phyloP scores from a whole-genome alignment of 2,797 vertebrate species.

The Rhabdophis nuchalis region DNA sequence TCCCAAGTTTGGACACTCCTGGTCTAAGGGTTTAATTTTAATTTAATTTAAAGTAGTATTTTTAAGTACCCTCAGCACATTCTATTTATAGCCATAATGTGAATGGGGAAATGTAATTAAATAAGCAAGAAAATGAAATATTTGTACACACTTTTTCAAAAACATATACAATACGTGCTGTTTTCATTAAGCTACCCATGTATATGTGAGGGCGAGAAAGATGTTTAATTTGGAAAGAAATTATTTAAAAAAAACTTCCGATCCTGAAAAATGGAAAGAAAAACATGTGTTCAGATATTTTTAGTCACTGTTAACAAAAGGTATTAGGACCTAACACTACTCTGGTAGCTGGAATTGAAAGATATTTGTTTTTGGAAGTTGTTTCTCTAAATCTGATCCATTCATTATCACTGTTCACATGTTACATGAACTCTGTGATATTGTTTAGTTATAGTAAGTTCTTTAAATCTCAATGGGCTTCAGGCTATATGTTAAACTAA shows the following conservation, averaged over 20 bases:
- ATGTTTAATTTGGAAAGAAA: neutral
- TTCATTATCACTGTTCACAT: neutral
- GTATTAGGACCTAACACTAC: neutral
- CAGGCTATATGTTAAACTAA: neutral
- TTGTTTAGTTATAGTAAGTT: neutral
- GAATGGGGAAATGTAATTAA: neutral
- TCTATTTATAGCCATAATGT: neutral
- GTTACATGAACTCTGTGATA: neutral
- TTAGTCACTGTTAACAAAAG: neutral
- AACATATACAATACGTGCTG: neutral
- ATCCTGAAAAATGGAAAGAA: neutral
- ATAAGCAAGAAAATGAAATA: neutral
- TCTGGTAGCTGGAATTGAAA: neutral
- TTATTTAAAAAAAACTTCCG: neutral
- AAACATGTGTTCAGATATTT: neutral
- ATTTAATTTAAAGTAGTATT: neutral
- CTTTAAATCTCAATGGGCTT: neutral
- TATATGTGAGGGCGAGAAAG: neutral
- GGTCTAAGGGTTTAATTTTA: neutral
- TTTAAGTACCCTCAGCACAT: neutral
- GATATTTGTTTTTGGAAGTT: neutral
- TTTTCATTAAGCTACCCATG: neutral
- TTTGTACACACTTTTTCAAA: neutral
- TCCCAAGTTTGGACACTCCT: too few species aligned
- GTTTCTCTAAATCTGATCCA: neutral